phyloP scores from a whole-genome alignment of 2,797 vertebrate genomes.

The Alauda arvensis region DNA sequence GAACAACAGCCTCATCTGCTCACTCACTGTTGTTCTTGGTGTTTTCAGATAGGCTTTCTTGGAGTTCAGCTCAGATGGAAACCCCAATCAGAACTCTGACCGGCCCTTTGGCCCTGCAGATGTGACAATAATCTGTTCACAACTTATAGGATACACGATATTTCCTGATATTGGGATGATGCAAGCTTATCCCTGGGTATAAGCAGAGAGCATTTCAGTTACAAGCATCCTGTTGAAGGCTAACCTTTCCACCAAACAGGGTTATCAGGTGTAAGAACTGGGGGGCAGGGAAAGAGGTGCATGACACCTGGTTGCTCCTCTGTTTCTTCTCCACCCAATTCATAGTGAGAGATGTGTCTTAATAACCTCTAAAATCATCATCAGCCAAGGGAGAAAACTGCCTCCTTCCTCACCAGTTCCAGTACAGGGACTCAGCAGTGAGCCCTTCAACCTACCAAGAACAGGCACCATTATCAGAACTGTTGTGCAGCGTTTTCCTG shows the following conservation, averaged over 20 bases:
- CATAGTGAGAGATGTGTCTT: not conserved
- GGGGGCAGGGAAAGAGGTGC: accelerated
- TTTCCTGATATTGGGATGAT: not conserved
- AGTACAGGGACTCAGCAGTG: not conserved
- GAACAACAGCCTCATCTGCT: not conserved
- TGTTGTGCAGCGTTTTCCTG: not conserved
- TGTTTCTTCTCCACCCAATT: not conserved
- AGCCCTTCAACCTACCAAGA: not conserved
- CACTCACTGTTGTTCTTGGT: not conserved
- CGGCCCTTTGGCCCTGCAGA: not conserved
- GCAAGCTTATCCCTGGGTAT: not conserved
- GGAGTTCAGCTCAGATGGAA: not conserved
- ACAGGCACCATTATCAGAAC: not conserved
- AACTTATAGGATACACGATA: not conserved
- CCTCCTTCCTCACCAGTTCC: not conserved
- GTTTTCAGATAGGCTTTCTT: not conserved
- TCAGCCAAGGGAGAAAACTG: not conserved
- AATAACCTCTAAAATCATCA: not conserved
- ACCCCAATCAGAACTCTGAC: not conserved
- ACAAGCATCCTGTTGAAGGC: not conserved
- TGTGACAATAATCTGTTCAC: not conserved
- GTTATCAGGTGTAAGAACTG: not conserved
- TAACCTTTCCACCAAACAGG: not conserved
- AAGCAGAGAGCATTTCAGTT: not conserved
- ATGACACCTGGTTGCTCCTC: not conserved